A percentile compares a stretch with the other conserved stretches of the same genome.
Conservation (phyloP, 1,140 invertebrate genomes). For the Cyrtorhinus lividipennis region DNA sequence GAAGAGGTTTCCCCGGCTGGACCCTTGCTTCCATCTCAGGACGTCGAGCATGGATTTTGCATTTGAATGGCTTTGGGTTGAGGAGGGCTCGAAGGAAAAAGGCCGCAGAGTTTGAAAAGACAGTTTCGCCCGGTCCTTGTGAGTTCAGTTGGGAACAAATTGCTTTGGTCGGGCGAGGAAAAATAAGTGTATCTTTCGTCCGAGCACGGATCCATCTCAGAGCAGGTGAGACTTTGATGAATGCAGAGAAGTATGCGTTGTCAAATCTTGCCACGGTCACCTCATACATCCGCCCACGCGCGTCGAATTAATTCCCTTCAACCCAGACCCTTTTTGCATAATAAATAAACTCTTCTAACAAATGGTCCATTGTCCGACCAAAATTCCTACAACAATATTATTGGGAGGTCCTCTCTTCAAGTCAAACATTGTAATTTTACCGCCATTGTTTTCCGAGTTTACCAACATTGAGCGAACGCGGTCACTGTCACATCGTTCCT, state of each 20-base stretch:
- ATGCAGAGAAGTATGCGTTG: neutral
- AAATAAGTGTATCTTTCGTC: neutral
- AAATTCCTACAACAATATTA: neutral
- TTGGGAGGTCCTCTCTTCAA: neutral
- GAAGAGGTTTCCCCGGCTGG: neutral
- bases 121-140: neutral
- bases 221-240: neutral
- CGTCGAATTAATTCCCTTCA: neutral
- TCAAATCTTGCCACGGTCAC: neutral
- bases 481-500: neutral
- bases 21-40: neutral
- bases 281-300: neutral
- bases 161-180: neutral
- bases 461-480: neutral
- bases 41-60: neutral
- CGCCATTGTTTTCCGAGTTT: neutral
- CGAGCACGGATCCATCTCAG: neutral
- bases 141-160: neutral
- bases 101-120: neutral
- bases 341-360: neutral
- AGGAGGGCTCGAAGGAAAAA: neutral
- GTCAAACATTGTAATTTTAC: neutral
- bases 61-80: neutral
- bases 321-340: neutral
- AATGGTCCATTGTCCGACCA: neutral